Evolutionary conservation across 2,113 vertebrate species (phyloP).

Genomic region (Aptenodytes patagonicus): DNA sequence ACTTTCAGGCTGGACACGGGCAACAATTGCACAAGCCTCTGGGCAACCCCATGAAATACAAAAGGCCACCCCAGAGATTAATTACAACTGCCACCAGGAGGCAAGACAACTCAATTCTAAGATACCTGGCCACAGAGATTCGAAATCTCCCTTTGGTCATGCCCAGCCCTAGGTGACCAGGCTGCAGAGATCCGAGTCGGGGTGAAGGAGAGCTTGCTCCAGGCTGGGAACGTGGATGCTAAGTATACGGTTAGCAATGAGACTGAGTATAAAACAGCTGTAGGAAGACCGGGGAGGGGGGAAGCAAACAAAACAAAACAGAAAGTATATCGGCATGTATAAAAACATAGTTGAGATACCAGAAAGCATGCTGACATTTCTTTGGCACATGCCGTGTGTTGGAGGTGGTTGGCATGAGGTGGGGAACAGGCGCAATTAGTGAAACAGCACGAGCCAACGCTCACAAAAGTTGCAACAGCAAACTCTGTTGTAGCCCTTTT

Average conservation of each 20-base stretch:
- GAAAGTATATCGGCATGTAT: rapidly evolving
- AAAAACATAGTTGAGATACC: background rate
- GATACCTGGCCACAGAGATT: background rate
- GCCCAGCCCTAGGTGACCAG: background rate
- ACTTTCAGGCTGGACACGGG: background rate
- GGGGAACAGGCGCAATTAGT: background rate
- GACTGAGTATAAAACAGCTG: background rate
- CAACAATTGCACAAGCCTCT: background rate
- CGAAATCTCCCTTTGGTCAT: background rate
- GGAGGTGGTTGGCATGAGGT: background rate
- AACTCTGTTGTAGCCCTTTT: background rate
- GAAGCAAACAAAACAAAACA: too few species aligned
- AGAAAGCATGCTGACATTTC: background rate
- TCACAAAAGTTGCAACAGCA: background rate
- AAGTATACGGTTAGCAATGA: rapidly evolving
- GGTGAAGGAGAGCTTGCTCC: background rate
- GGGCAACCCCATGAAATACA: background rate
- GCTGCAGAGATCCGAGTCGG: background rate
- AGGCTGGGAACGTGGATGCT: background rate
- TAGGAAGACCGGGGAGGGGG: background rate
- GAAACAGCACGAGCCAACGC: background rate
- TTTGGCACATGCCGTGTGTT: background rate
- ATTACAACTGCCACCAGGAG: background rate
- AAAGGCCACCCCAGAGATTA: background rate
- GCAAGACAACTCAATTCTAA: background rate